Percentiles rank a stretch among this genome's conserved stretches.
Conservation (phyloP, 2,797 vertebrate species). For the Phrynocephalus guinanensis region DNA sequence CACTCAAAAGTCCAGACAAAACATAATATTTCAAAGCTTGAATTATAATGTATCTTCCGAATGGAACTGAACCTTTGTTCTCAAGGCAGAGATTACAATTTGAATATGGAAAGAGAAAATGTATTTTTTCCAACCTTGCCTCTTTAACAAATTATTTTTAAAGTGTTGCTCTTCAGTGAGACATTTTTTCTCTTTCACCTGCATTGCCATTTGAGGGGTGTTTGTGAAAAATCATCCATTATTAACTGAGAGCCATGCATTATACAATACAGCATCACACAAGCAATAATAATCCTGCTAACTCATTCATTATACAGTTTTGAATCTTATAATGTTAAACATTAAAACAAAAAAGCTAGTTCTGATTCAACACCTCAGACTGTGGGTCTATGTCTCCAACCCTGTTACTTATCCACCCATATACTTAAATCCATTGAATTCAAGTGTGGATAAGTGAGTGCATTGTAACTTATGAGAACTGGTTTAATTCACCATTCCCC, state of each 20-base stretch:
- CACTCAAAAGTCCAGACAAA: slow-evolving; percentile 54
- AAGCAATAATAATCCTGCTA: slow-evolving; percentile 49
- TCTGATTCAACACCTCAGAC: not conserved
- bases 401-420: not conserved
- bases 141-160: slow-evolving; percentile 67
- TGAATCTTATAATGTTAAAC: slow-evolving; percentile 29
- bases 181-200: slow-evolving; percentile 49
- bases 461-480: slow-evolving; percentile 2
- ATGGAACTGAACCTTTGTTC: slow-evolving; percentile 60
- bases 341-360: slow-evolving; percentile 5
- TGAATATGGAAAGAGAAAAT: slow-evolving; percentile 64
- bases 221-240: slow-evolving; percentile 49
- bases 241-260: slow-evolving; percentile 66
- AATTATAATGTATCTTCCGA: slow-evolving; percentile 54
- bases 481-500: not conserved
- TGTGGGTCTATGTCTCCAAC: not conserved
- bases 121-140: slow-evolving; percentile 48
- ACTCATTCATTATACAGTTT: not conserved
- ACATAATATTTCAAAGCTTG: slow-evolving; percentile 68
- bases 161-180: slow-evolving; percentile 56
- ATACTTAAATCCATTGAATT: not conserved
- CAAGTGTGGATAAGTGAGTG: not conserved
- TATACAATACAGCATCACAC: slow-evolving; percentile 46
- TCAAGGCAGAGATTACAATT: slow-evolving; percentile 64
- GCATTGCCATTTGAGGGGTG: slow-evolving; percentile 30